Percentiles rank a stretch among this genome's conserved stretches.
Evolutionary conservation across 2,797 vertebrate genomes (phyloP).

Genomic region (Eleutherodactylus coqui): DNA sequence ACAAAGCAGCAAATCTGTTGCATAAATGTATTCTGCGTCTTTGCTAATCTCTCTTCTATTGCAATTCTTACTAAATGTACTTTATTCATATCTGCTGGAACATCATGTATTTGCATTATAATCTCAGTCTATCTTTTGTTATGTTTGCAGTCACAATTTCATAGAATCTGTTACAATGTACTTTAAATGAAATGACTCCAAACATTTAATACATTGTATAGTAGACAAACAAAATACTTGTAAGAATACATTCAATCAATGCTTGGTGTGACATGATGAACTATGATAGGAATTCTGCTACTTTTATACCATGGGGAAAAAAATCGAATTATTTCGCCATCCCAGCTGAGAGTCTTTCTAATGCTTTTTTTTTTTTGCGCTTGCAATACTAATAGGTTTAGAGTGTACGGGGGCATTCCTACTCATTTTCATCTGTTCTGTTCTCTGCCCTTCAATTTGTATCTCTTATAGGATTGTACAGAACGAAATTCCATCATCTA

Average conservation of each 20-base stretch:
- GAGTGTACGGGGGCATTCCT: constrained; percentile 12
- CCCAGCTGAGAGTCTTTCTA: constrained; percentile 24
- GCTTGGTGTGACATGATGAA: constrained; percentile 34
- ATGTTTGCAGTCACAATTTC: constrained; percentile 1
- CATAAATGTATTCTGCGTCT: constrained; percentile 20
- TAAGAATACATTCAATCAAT: constrained; percentile 52
- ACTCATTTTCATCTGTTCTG: constrained; percentile 36
- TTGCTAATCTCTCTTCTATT: neutral
- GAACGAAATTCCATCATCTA: constrained; percentile 10
- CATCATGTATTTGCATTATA: constrained; percentile 35
- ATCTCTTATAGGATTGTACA: constrained; percentile 6
- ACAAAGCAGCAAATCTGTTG: constrained; percentile 19
- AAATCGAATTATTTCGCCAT: constrained; percentile 42
- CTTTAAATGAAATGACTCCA: constrained; percentile 35
- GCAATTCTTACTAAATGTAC: neutral
- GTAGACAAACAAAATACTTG: constrained; percentile 14
- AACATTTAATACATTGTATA: constrained; percentile 25
- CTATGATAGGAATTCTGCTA: constrained; percentile 30
- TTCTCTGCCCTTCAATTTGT: constrained; percentile 49
- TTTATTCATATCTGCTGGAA: constrained; percentile 20
- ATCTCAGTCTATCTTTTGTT: neutral
- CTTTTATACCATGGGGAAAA: constrained; percentile 22
- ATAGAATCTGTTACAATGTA: constrained; percentile 24
- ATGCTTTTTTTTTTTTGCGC: constrained; percentile 27
- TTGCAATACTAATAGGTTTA: constrained; percentile 54